Evolutionary conservation across 1,140 invertebrate species (phyloP), one percentile per base, ranked within the genome.

Genomic region (Zaprionus capensis): DNA sequence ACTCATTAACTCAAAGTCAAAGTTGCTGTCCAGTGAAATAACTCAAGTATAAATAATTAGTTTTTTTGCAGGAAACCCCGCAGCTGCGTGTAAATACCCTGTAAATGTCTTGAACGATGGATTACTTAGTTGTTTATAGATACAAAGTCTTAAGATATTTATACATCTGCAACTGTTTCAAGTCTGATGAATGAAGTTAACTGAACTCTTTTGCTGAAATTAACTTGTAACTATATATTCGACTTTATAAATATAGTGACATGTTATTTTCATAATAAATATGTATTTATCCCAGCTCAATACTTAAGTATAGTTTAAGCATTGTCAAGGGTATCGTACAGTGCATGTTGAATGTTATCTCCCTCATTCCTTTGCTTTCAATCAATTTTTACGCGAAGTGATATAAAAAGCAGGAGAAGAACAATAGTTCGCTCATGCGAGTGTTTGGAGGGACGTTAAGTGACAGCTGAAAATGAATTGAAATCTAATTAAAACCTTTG

Each of bases 401-500:
- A 28, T 56, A 66, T 41, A 66, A 66, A 62, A 56, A 20, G 24
- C 28, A 51, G 46, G 58, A 36, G 6, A 20, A 31, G 22, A 76
- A 59, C 57, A 68, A 51, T n/a, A 63, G 49, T 11, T 44, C 20
- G 26, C 11, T 36, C 15, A 22, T 44, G 46, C 31, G 62, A n/a
- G 15, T 49, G 31, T 20, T 46, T 34, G 55, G 55, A 71, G 41
- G 61, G 22, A 46, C 41, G 41, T 66, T 80, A 74, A 87, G 72
- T 80, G 83, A 83, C 73, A 83, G 70, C 72, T 71, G 83, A 77
- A 78, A 81, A 81, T 84, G 75, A 81, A 81, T 67, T 71, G 81
- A 88, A 88, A 90, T 88, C 84, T 90, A 88, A 90, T 88, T 88
- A 84, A 84, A 90, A 81, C 76, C 70, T 66, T 72, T 87, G 70